phyloP scores from a whole-genome alignment of 2,113 vertebrate genomes.

The Abramis brama region DNA sequence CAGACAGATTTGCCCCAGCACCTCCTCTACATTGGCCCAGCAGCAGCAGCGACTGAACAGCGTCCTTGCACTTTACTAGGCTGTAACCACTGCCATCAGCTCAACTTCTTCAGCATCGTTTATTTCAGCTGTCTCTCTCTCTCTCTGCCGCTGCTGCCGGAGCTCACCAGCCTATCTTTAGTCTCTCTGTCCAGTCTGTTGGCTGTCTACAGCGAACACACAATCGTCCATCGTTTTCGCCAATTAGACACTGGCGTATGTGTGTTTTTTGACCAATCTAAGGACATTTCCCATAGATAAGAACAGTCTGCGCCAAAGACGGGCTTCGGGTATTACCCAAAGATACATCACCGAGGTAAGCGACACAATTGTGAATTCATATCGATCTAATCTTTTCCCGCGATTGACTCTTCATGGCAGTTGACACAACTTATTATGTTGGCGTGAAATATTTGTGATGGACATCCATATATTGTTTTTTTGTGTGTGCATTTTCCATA shows the following conservation, averaged over 20 bases:
- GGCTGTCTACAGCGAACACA: constrained; percentile 1
- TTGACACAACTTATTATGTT: constrained; percentile 39
- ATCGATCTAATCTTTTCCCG: neutral
- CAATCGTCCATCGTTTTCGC: constrained; percentile 11
- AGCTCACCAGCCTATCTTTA: constrained; percentile 1
- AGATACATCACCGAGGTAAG: constrained; percentile 13
- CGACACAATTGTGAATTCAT: neutral
- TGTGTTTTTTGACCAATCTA: constrained; percentile 24
- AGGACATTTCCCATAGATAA: constrained; percentile 19
- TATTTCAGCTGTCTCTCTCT: neutral
- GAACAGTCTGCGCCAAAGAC: constrained; percentile 36
- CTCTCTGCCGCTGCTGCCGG: constrained; percentile 13
- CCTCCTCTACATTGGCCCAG: constrained; percentile 35
- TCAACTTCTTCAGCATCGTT: constrained; percentile 49
- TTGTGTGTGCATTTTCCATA: neutral
- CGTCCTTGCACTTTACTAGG: constrained; percentile 32
- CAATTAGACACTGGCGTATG: constrained; percentile 10
- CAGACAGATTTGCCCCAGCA: constrained; percentile 34
- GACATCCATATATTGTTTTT: neutral
- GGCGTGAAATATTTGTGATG: constrained; percentile 28
- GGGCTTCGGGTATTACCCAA: constrained; percentile 23
- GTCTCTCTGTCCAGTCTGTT: neutral
- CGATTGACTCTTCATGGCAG: neutral
- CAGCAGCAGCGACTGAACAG: constrained; percentile 34
- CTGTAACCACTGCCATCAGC: constrained; percentile 34